These are phyloP conservation scores for Aythya baeri DNA, from an alignment of 2,113 vertebrate species.

Conservation along the genomic window DNA sequence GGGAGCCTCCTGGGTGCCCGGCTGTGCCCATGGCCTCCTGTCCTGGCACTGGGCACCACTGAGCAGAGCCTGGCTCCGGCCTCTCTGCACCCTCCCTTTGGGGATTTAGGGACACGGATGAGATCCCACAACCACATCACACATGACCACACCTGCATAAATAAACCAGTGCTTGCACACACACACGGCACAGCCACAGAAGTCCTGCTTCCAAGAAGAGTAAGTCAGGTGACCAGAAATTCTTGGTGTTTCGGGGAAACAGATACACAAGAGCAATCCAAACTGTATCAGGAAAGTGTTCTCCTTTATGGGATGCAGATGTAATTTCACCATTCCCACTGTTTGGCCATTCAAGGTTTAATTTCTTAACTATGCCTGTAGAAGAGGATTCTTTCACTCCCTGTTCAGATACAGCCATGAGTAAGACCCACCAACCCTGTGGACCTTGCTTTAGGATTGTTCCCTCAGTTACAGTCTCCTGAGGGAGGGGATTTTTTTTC, in stretches of 20 bases:
- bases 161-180: not conserved
- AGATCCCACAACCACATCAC: not conserved
- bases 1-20: not conserved
- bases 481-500: not conserved
- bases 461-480: not conserved
- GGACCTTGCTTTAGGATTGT: not conserved
- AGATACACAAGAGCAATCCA: not conserved
- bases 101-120: not conserved
- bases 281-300: not conserved
- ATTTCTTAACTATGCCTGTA: not conserved
- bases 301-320: not conserved
- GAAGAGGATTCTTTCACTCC: not conserved
- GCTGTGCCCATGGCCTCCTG: not conserved
- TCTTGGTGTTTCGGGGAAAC: fast-evolving
- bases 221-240: not conserved
- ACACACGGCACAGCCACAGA: not conserved
- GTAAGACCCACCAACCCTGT: not conserved
- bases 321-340: not conserved
- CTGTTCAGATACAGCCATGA: not conserved
- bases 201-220: not conserved
- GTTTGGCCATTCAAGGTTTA: not conserved
- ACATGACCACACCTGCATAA: not conserved
- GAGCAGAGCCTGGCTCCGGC: not conserved
- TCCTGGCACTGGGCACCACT: not conserved
- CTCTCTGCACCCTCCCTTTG: not conserved